Evolutionary conservation across 2,888 invertebrate species (phyloP).

Genomic region (Oscheius myriophilus): DNA sequence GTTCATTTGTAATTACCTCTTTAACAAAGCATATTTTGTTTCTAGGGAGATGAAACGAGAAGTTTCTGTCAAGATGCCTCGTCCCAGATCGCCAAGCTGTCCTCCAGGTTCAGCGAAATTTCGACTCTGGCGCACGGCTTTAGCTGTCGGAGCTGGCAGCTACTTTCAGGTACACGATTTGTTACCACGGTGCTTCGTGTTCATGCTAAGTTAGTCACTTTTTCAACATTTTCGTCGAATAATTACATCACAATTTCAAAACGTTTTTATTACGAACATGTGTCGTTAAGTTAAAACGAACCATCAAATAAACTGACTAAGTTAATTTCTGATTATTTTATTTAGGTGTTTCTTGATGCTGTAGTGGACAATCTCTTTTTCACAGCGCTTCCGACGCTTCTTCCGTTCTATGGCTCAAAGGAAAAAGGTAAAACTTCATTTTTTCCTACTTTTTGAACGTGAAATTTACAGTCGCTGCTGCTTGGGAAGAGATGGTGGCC

Average conservation of each 20-base stretch:
- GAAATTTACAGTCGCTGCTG: constrained; percentile 56
- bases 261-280: not conserved
- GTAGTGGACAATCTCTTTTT: constrained; percentile 67
- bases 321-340: not conserved
- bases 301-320: too few species aligned
- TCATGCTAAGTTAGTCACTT: too few species aligned
- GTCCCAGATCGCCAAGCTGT: constrained; percentile 10
- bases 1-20: too few species aligned
- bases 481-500: constrained; percentile 64
- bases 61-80: constrained; percentile 8
- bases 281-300: constrained; percentile 17
- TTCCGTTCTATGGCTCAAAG: constrained; percentile 48
- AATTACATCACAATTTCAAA: too few species aligned
- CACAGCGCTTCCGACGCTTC: constrained; percentile 58
- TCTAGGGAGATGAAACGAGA: constrained; percentile 7
- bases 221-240: too few species aligned
- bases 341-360: constrained; percentile 61
- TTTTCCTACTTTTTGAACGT: too few species aligned
- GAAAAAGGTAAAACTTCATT: constrained; percentile 51
- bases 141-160: constrained; percentile 62
- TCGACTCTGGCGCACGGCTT: constrained; percentile 44
- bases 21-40: not conserved
- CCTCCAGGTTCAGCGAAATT: constrained; percentile 40
- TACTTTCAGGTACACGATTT: constrained; percentile 52
- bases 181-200: too few species aligned